Conservation (phyloP, 2,888 invertebrate species). For the Drosophila longiperda region DNA sequence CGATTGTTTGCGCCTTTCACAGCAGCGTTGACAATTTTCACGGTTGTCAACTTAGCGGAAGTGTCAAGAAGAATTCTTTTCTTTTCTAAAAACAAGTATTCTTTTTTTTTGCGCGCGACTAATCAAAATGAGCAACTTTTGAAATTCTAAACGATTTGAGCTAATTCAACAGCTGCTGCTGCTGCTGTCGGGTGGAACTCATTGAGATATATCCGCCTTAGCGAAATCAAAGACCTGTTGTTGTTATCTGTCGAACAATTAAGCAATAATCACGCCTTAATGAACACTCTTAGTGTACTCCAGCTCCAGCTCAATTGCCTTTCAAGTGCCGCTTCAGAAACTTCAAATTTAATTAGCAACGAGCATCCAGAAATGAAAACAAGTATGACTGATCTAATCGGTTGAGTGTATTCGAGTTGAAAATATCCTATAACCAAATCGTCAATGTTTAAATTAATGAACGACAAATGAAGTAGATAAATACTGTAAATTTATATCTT, state of each 20-base stretch:
- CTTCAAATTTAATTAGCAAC: conserved; percentile 71
- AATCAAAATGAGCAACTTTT: conserved; percentile 44
- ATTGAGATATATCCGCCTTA: conserved; percentile 69
- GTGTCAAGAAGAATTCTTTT: conserved; percentile 59
- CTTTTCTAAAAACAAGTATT: background rate
- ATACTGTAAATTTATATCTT: fast-evolving
- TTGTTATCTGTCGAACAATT: conserved; percentile 64
- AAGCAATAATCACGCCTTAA: conserved; percentile 78
- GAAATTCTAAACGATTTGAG: conserved; percentile 54
- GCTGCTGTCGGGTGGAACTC: conserved; percentile 33
- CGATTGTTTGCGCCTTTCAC: conserved; percentile 71
- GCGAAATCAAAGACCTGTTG: conserved; percentile 55
- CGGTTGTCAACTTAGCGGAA: conserved; percentile 82
- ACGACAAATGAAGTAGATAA: background rate
- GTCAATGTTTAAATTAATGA: background rate
- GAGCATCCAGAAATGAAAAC: conserved; percentile 42
- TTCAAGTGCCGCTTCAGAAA: conserved; percentile 72
- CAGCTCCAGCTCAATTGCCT: conserved; percentile 54
- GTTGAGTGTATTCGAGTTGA: background rate
- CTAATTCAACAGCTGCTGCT: background rate
- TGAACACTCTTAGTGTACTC: conserved; percentile 57
- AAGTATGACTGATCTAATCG: background rate
- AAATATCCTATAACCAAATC: background rate
- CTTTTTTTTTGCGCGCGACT: conserved; percentile 11
- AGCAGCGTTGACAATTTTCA: conserved; percentile 75